Percentiles rank a stretch among this genome's conserved stretches.
Evolutionary conservation across 1,140 invertebrate genomes (phyloP).

Genomic region (Goniozus legneri): DNA sequence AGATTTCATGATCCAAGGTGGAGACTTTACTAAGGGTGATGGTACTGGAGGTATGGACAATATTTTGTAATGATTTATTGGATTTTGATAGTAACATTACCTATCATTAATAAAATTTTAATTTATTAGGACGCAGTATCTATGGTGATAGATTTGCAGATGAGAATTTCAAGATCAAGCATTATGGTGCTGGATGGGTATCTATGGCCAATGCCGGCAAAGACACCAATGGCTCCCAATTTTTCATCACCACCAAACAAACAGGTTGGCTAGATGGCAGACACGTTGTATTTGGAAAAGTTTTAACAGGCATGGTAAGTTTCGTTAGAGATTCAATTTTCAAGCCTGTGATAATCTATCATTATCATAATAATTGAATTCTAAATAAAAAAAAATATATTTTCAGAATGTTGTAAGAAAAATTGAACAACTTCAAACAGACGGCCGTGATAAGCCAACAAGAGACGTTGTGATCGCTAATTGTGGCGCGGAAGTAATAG

Average conservation of each 20-base stretch:
- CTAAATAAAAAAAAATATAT: conserved; percentile 14
- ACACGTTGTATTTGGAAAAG: conserved; percentile 97
- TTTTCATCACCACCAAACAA: conserved; percentile 91
- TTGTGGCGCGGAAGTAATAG: conserved; percentile 64
- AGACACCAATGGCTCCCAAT: conserved; percentile 98
- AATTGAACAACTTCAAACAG: conserved; percentile 76
- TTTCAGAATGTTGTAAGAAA: conserved; percentile 79
- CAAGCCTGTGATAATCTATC: neutral
- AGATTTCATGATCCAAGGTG: conserved; percentile 95
- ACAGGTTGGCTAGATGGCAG: conserved; percentile 94
- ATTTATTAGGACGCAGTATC: conserved; percentile 75
- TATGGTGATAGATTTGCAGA: conserved; percentile 92
- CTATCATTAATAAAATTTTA: neutral
- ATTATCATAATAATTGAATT: neutral
- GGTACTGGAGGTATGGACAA: conserved; percentile 80
- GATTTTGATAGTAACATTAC: conserved; percentile 2
- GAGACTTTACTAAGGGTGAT: conserved; percentile 90
- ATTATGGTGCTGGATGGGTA: conserved; percentile 93
- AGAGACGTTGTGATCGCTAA: conserved; percentile 78
- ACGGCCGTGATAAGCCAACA: conserved; percentile 72
- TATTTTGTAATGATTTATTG: conserved; percentile 1
- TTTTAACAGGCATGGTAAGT: conserved; percentile 84
- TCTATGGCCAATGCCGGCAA: conserved; percentile 96
- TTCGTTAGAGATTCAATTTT: conserved; percentile 3
- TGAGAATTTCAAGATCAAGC: conserved; percentile 97